Percentiles rank a stretch among this genome's conserved stretches.
These are phyloP conservation scores for Macrochelys suwanniensis DNA, from an alignment of 2,797 vertebrate genomes.

Conservation along the genomic window DNA sequence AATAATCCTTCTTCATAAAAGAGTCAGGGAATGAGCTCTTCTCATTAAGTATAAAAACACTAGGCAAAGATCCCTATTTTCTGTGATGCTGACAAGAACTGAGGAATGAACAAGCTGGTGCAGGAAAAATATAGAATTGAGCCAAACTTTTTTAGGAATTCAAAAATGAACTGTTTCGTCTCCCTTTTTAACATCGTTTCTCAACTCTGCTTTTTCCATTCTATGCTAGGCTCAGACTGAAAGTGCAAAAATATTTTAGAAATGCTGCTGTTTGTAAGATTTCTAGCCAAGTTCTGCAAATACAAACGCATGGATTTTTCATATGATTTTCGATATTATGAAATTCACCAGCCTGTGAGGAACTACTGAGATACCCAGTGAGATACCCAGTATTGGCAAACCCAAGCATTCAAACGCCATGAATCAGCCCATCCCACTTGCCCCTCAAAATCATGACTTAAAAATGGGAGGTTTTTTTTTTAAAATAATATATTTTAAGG, in stretches of 20 bases:
- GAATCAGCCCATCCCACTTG: background rate
- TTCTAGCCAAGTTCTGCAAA: background rate
- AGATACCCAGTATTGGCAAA: background rate
- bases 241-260: background rate
- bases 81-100: background rate
- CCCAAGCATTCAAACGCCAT: background rate
- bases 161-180: background rate
- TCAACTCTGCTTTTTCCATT: background rate
- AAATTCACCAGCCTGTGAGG: background rate
- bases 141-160: background rate
- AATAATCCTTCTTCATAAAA: background rate
- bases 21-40: background rate
- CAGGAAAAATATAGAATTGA: background rate
- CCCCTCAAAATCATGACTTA: background rate
- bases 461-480: rapidly evolving
- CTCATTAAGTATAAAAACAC: background rate
- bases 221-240: background rate
- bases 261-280: background rate
- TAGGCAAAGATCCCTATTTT: background rate
- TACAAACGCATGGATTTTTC: background rate
- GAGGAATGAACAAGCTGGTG: background rate
- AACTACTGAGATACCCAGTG: background rate
- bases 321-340: background rate
- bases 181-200: background rate
- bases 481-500: background rate